These are phyloP conservation scores for Apis laboriosa DNA, from an alignment of 1,140 invertebrate genomes.

Conservation along the genomic window DNA sequence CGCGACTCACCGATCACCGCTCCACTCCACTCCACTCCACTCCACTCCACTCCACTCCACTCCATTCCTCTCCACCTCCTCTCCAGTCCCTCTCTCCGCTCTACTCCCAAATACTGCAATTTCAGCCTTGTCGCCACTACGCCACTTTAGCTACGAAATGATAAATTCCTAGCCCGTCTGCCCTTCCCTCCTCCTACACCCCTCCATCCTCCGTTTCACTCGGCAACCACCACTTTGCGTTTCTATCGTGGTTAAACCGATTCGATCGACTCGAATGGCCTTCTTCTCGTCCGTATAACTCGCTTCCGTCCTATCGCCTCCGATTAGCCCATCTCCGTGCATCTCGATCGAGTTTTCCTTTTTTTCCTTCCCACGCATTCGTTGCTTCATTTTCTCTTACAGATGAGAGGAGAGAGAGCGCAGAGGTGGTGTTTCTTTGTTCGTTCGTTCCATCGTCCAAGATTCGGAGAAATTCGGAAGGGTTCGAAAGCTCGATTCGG, in stretches of 20 bases:
- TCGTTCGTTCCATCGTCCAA: constrained; percentile 34
- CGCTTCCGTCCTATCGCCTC: constrained; percentile 41
- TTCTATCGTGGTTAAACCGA: constrained; percentile 47
- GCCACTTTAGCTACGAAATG: constrained; percentile 72
- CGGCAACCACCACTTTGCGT: constrained; percentile 39
- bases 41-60: constrained; percentile 39
- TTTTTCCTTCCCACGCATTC: neutral
- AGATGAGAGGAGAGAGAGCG: no score
- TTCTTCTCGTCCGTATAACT: constrained; percentile 33
- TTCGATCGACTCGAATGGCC: constrained; percentile 54
- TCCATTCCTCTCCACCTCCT: constrained; percentile 49
- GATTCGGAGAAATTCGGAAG: neutral
- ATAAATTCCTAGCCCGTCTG: constrained; percentile 68
- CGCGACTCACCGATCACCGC: constrained; percentile 52
- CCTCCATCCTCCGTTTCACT: constrained; percentile 28
- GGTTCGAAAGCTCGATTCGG: no score
- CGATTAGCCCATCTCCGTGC: constrained; percentile 1
- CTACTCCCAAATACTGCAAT: constrained; percentile 73
- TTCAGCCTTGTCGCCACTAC: constrained; percentile 71
- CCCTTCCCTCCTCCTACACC: constrained; percentile 5
- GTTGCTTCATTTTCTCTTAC: no score
- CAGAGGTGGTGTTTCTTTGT: neutral
- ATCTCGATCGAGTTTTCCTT: neutral
- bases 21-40: constrained; percentile 53
- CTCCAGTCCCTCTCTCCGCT: constrained; percentile 61